These are phyloP conservation scores for Hymenopus coronatus DNA, from an alignment of 2,888 invertebrate species.

Conservation along the genomic window DNA sequence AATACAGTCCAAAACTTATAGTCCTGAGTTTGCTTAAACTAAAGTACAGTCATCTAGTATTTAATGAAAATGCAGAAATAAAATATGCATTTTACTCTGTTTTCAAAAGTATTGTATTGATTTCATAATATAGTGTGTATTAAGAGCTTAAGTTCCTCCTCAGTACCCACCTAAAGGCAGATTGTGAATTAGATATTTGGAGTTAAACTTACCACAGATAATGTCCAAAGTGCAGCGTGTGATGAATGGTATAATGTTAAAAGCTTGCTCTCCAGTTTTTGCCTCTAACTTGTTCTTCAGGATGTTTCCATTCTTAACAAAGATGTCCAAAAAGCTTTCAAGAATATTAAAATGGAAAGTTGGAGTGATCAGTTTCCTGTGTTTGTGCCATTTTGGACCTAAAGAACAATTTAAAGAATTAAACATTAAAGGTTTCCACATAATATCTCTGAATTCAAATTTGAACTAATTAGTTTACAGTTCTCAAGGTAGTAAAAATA, in stretches of 20 bases:
- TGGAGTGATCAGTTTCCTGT: not conserved
- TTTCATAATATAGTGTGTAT: no score
- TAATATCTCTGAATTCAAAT: no score
- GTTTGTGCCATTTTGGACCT: not conserved
- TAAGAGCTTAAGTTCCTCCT: no score
- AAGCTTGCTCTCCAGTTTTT: not conserved
- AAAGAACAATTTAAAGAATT: not conserved
- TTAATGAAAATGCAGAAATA: no score
- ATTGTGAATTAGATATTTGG: not conserved
- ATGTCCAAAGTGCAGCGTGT: not conserved
- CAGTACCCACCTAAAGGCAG: not conserved
- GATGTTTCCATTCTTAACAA: not conserved
- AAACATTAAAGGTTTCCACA: not conserved
- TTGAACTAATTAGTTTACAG: no score
- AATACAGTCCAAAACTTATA: no score
- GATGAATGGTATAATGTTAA: not conserved
- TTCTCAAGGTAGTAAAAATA: no score
- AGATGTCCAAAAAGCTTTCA: not conserved
- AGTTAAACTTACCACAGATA: not conserved
- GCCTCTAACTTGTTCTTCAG: not conserved
- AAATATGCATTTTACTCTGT: no score
- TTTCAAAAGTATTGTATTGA: no score
- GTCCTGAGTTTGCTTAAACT: no score
- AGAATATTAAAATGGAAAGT: not conserved
- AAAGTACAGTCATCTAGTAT: no score